A percentile compares a stretch with the other conserved stretches of the same genome.
phyloP scores from a whole-genome alignment of 2,113 vertebrate species.

The Micronycteris hirsuta region DNA sequence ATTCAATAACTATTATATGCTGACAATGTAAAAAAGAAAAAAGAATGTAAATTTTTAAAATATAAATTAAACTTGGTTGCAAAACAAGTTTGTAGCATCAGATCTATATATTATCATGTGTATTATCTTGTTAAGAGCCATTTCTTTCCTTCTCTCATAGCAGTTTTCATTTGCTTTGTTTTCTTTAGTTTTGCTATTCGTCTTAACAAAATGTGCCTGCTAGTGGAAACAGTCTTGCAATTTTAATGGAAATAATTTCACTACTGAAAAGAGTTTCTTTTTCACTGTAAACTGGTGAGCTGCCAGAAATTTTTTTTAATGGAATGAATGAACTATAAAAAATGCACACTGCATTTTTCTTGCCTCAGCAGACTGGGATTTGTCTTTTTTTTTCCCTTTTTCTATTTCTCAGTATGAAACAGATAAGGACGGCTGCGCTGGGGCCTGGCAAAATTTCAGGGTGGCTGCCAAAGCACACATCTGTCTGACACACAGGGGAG shows the following conservation, averaged over 20 bases:
- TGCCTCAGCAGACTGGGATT: conserved; percentile 31
- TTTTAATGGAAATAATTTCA: conserved; percentile 62
- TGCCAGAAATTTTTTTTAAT: conserved; percentile 26
- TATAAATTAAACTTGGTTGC: not conserved
- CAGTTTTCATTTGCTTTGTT: not conserved
- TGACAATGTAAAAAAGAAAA: not conserved
- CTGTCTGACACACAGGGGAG: conserved; percentile 25
- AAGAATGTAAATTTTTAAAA: not conserved
- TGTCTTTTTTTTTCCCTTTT: conserved; percentile 42
- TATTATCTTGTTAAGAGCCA: not conserved
- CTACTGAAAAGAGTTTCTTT: conserved; percentile 4
- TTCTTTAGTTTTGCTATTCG: conserved; percentile 28
- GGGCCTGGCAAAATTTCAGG: conserved; percentile 49
- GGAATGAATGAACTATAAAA: conserved; percentile 47
- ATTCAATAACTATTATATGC: not conserved
- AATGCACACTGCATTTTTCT: conserved; percentile 20
- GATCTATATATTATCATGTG: not conserved
- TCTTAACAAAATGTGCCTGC: conserved; percentile 23
- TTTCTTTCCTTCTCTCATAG: not conserved
- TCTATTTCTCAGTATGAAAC: conserved; percentile 47
- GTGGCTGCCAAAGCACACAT: conserved; percentile 59
- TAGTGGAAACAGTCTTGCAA: not conserved
- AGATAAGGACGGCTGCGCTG: conserved; percentile 61
- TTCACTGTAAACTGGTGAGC: not conserved
- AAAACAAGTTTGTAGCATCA: not conserved